phyloP scores from a whole-genome alignment of 2,888 invertebrate genomes.

The Sthenelais limicola region DNA sequence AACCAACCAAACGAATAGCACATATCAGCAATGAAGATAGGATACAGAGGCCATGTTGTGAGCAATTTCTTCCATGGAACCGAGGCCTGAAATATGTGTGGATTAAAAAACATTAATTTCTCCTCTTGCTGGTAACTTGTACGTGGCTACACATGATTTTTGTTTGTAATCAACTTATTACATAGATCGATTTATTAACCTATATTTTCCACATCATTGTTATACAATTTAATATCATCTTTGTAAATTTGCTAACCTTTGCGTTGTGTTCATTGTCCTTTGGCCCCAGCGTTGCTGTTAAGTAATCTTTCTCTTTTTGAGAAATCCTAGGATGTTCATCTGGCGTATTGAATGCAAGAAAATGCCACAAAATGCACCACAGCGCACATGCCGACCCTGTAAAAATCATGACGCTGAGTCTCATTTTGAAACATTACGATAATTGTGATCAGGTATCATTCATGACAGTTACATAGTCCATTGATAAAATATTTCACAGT shows the following conservation, averaged over 20 bases:
- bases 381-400: conserved; percentile 41
- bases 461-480: too few relatives aligned
- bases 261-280: neutral
- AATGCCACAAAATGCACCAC: conserved; percentile 47
- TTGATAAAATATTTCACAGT: too few relatives aligned
- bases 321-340: conserved; percentile 41
- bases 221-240: neutral
- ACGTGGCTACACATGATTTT: neutral
- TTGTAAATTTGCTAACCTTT: neutral
- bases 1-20: conserved; percentile 21
- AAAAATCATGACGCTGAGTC: neutral
- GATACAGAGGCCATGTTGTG: conserved; percentile 23
- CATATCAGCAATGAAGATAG: conserved; percentile 30
- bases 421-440: too few relatives aligned
- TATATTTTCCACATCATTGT: neutral
- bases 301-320: conserved; percentile 41
- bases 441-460: too few relatives aligned
- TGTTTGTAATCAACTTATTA: neutral
- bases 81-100: neutral
- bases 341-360: conserved; percentile 43
- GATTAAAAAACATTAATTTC: neutral
- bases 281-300: neutral
- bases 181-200: neutral
- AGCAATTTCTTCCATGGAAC: conserved; percentile 12
- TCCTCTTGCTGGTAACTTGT: neutral